Evolutionary conservation across 1,140 invertebrate genomes (phyloP).

Genomic region (Halictus rubicundus): DNA sequence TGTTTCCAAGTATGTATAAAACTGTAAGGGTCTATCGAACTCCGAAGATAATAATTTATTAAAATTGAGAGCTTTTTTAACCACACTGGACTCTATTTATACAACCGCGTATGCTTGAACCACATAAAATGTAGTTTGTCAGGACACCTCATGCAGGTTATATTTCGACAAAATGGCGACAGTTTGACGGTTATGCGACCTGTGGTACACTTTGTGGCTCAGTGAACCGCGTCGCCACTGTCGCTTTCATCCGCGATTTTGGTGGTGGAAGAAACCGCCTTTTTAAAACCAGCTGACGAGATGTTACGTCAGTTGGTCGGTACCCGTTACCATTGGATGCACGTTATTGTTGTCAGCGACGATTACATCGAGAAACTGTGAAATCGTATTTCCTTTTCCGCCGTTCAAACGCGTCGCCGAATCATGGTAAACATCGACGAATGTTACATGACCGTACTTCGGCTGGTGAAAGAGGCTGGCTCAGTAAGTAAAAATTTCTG

Average conservation of each 20-base stretch:
- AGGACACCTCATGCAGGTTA: no score
- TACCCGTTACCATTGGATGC: slow-evolving; percentile 20
- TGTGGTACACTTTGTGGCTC: background rate
- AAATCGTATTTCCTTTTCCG: background rate
- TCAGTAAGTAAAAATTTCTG: slow-evolving; percentile 44
- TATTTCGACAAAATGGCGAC: no score
- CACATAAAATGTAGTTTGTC: no score
- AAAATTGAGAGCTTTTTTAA: no score
- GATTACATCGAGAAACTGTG: background rate
- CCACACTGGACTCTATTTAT: no score
- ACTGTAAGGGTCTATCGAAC: no score
- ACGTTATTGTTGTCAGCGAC: background rate
- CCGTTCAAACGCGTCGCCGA: background rate
- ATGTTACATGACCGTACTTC: slow-evolving; percentile 79
- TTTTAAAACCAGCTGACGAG: slow-evolving; percentile 48
- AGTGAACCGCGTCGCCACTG: slow-evolving; percentile 6
- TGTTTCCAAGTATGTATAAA: no score
- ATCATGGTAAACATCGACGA: slow-evolving; percentile 74
- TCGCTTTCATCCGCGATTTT: slow-evolving; percentile 8
- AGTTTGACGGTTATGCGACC: no score
- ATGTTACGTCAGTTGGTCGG: slow-evolving; percentile 34
- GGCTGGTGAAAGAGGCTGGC: slow-evolving; percentile 81
- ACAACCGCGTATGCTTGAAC: no score
- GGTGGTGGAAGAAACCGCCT: slow-evolving; percentile 40
- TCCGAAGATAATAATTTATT: no score